A percentile compares a stretch with the other conserved stretches of the same genome.
These are phyloP conservation scores for Protophormia terraenovae DNA, from an alignment of 2,888 invertebrate genomes.

Conservation along the genomic window DNA sequence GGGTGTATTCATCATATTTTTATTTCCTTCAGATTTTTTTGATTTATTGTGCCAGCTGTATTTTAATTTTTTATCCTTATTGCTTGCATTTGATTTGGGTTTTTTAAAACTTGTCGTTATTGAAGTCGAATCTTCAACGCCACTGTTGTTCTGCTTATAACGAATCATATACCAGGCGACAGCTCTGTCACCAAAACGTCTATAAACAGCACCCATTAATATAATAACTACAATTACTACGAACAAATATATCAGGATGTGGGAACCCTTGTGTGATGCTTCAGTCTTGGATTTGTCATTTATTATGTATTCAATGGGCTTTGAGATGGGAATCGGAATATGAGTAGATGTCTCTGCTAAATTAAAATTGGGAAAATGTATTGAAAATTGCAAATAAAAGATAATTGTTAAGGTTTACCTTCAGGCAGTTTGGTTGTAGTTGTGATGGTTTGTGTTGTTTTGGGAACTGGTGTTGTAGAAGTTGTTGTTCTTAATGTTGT, in stretches of 20 bases:
- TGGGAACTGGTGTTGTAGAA: background rate
- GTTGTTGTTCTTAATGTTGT: background rate
- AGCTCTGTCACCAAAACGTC: constrained; percentile 42
- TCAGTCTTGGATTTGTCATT: constrained; percentile 12
- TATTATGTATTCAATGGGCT: constrained; percentile 19
- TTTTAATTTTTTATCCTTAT: background rate
- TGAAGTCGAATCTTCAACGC: constrained; percentile 24
- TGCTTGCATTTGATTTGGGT: background rate
- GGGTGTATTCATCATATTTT: constrained; percentile 24
- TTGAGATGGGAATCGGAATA: constrained; percentile 6
- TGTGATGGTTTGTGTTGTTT: background rate
- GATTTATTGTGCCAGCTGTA: background rate
- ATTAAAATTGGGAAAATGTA: background rate
- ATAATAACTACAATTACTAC: constrained; percentile 32
- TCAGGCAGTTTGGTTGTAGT: background rate
- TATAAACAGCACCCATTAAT: constrained; percentile 25
- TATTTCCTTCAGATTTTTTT: background rate
- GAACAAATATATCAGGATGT: constrained; percentile 24
- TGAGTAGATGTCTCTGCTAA: constrained; percentile 1
- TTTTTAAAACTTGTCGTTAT: constrained; percentile 33
- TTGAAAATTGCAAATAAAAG: background rate
- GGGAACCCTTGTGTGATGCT: constrained; percentile 15
- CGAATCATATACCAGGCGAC: constrained; percentile 51
- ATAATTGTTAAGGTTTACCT: constrained; percentile 11
- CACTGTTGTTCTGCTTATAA: constrained; percentile 16